Conservation (phyloP, 2,797 vertebrate genomes). For the Lepus oiostolus region DNA sequence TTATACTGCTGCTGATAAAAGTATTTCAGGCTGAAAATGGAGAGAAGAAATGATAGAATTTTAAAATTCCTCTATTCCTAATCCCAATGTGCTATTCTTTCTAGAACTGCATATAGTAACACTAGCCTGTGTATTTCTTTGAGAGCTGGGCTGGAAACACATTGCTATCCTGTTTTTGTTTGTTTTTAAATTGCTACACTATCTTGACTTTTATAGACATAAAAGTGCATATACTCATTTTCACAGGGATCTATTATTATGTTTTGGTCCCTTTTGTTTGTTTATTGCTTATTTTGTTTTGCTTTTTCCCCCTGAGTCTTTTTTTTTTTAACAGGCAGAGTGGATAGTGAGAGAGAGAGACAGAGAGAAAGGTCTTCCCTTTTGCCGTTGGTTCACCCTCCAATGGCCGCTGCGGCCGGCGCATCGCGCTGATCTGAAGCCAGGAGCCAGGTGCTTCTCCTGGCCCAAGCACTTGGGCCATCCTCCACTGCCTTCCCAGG, state of each 20-base stretch:
- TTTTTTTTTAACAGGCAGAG: no score
- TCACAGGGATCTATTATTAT: slow-evolving; percentile 11
- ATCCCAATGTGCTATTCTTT: slow-evolving; percentile 51
- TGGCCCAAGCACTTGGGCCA: no score
- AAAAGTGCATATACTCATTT: not conserved
- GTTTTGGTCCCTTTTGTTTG: slow-evolving; percentile 16
- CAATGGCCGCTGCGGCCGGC: no score
- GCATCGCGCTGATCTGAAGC: no score
- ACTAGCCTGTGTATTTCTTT: slow-evolving; percentile 45
- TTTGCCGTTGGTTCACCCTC: no score
- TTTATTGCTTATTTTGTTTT: not conserved
- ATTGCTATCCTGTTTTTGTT: not conserved
- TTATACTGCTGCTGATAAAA: slow-evolving; percentile 64
- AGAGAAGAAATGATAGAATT: slow-evolving; percentile 58
- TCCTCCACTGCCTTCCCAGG: no score
- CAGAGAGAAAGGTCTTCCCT: no score
- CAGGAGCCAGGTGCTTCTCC: no score
- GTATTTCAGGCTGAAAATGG: slow-evolving; percentile 31
- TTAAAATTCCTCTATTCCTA: slow-evolving; percentile 57
- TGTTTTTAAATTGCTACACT: slow-evolving; percentile 34
- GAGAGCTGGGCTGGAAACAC: slow-evolving; percentile 33
- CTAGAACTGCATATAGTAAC: slow-evolving; percentile 49
- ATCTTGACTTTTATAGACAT: slow-evolving; percentile 50
- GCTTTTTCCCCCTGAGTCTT: not conserved
- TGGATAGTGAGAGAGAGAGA: no score